Percentiles rank a stretch among this genome's conserved stretches.
Evolutionary conservation across 2,113 vertebrate genomes (phyloP).

Genomic region (Ophiodon elongatus): DNA sequence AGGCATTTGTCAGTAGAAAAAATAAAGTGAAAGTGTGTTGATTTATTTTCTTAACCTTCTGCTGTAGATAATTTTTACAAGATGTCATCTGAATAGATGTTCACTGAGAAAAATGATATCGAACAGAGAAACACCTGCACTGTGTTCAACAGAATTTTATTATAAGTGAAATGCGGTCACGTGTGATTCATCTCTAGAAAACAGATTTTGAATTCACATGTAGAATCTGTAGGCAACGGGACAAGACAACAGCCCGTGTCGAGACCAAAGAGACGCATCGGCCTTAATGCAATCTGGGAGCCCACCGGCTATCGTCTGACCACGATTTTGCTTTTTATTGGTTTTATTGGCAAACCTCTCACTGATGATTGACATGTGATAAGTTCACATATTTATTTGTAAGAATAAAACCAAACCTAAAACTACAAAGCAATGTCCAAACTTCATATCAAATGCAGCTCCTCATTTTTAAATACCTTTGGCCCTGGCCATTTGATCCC

Average conservation of each 20-base stretch:
- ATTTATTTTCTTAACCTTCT: background rate
- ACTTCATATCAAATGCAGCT: background rate
- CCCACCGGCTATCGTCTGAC: too few relatives aligned
- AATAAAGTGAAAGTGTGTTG: background rate
- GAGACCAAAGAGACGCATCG: too few relatives aligned
- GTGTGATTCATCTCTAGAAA: too few relatives aligned
- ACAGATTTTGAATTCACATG: too few relatives aligned
- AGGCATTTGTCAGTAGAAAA: background rate
- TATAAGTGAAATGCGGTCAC: too few relatives aligned
- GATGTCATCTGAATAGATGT: background rate
- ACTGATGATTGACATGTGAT: background rate
- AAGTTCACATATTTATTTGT: background rate
- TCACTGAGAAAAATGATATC: background rate
- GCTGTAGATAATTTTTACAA: background rate
- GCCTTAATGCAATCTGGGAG: too few relatives aligned
- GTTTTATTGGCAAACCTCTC: too few relatives aligned
- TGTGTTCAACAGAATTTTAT: background rate
- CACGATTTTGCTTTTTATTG: too few relatives aligned
- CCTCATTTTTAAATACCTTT: background rate
- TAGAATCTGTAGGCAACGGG: too few relatives aligned
- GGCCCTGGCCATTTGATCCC: background rate
- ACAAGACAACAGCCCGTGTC: too few relatives aligned
- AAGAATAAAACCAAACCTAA: background rate
- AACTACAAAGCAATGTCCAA: background rate
- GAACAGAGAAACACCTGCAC: background rate